Evolutionary conservation across 2,113 vertebrate genomes (phyloP).

Genomic region (Paramormyrops kingsleyae): DNA sequence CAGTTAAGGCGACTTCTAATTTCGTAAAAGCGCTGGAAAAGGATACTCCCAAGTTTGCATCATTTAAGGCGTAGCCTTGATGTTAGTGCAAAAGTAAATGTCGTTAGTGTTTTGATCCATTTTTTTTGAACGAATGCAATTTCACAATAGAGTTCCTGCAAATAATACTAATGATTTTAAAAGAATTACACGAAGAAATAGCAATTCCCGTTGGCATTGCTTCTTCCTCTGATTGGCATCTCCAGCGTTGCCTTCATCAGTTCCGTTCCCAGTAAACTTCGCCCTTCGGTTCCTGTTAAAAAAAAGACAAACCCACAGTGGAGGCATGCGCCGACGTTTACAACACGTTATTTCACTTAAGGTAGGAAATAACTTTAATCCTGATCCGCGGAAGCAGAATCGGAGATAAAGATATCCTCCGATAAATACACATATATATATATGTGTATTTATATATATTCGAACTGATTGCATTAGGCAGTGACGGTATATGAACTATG

Average conservation of each 20-base stretch:
- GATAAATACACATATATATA: background rate
- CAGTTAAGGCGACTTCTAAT: background rate
- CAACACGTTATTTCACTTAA: background rate
- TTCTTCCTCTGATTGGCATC: background rate
- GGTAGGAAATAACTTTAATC: background rate
- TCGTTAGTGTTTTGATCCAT: background rate
- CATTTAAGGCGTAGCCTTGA: background rate
- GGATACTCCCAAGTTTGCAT: background rate
- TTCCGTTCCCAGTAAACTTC: conserved; percentile 20
- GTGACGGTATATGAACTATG: background rate
- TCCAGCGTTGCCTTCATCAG: conserved; percentile 1
- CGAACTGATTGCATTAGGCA: background rate
- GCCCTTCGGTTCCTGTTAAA: conserved; percentile 20
- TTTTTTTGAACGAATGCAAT: background rate
- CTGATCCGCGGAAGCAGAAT: background rate
- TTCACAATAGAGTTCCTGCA: background rate
- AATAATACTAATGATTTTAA: background rate
- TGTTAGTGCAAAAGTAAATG: background rate
- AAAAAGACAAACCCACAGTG: conserved; percentile 18
- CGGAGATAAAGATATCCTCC: background rate
- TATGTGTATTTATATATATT: background rate
- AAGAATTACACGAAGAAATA: background rate
- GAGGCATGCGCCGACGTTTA: conserved; percentile 14
- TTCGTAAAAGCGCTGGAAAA: background rate
- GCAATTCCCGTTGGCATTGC: background rate